These are phyloP conservation scores for Merops nubicus DNA, from an alignment of 2,113 vertebrate genomes.

Conservation along the genomic window DNA sequence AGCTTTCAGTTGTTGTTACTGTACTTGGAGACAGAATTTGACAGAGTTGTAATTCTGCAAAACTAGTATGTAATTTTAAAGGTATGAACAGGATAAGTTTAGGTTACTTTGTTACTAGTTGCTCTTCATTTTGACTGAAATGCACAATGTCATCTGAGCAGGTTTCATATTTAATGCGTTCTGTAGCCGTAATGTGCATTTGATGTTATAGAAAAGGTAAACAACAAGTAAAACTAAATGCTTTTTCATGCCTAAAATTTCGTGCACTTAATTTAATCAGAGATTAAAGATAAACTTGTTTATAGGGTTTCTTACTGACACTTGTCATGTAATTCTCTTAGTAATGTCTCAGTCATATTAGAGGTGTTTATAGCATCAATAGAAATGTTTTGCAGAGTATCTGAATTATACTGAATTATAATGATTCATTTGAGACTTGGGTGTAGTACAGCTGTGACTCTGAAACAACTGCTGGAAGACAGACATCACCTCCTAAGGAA, in stretches of 20 bases:
- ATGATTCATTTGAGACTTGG: not conserved
- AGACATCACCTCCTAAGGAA: not conserved
- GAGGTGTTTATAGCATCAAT: not conserved
- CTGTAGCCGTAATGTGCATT: not conserved
- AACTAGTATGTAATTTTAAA: not conserved
- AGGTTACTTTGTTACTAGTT: not conserved
- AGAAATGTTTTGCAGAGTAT: not conserved
- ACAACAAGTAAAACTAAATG: not conserved
- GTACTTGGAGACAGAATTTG: not conserved
- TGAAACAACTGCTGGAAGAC: not conserved
- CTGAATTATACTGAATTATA: not conserved
- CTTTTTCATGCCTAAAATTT: not conserved
- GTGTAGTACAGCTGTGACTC: not conserved
- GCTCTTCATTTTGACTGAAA: not conserved
- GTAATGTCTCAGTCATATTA: not conserved
- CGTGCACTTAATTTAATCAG: not conserved
- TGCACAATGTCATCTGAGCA: not conserved
- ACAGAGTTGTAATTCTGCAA: not conserved
- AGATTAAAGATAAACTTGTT: not conserved
- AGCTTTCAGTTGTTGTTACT: not conserved
- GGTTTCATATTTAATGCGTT: not conserved
- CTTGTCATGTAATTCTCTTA: not conserved
- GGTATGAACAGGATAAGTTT: not conserved
- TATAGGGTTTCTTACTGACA: not conserved
- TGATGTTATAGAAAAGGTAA: not conserved